phyloP scores from a whole-genome alignment of 2,113 vertebrate species.

The Chrysochloris asiatica region DNA sequence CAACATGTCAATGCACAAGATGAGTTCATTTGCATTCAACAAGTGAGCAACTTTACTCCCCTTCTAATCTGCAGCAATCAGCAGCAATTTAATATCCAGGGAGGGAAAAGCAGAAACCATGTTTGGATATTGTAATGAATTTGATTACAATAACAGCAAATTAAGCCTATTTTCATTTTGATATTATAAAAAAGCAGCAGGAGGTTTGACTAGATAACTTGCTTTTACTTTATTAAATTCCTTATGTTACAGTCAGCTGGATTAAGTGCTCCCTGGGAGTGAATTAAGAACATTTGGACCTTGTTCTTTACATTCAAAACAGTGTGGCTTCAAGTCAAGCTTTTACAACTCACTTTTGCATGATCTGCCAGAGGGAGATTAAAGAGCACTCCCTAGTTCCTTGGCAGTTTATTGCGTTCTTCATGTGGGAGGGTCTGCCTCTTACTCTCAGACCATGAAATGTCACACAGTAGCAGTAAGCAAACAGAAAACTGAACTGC shows the following conservation, averaged over 20 bases:
- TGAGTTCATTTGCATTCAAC: slow-evolving; percentile 19
- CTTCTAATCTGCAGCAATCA: not conserved
- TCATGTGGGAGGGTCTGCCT: slow-evolving; percentile 11
- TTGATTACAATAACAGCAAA: slow-evolving; percentile 67
- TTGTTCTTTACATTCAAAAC: slow-evolving; percentile 65
- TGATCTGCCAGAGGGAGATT: slow-evolving; percentile 44
- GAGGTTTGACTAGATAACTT: slow-evolving; percentile 69
- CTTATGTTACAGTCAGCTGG: slow-evolving; percentile 64
- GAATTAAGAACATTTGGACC: slow-evolving; percentile 69
- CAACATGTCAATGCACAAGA: not conserved
- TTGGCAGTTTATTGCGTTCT: slow-evolving; percentile 44
- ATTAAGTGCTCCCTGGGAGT: slow-evolving; percentile 65
- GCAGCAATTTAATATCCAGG: slow-evolving; percentile 47
- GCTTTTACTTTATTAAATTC: slow-evolving; percentile 76
- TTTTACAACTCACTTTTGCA: slow-evolving; percentile 44
- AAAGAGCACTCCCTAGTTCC: not conserved
- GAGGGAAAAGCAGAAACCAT: not conserved
- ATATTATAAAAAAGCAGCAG: slow-evolving; percentile 77
- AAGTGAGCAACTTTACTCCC: slow-evolving; percentile 4
- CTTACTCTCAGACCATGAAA: not conserved
- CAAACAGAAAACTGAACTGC: not conserved
- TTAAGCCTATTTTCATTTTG: slow-evolving; percentile 77
- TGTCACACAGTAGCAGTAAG: not conserved
- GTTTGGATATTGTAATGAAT: slow-evolving; percentile 68
- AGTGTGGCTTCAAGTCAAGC: slow-evolving; percentile 45